These are phyloP conservation scores for Penaeus japonicus DNA, from an alignment of 1,140 invertebrate genomes.

Conservation along the genomic window DNA sequence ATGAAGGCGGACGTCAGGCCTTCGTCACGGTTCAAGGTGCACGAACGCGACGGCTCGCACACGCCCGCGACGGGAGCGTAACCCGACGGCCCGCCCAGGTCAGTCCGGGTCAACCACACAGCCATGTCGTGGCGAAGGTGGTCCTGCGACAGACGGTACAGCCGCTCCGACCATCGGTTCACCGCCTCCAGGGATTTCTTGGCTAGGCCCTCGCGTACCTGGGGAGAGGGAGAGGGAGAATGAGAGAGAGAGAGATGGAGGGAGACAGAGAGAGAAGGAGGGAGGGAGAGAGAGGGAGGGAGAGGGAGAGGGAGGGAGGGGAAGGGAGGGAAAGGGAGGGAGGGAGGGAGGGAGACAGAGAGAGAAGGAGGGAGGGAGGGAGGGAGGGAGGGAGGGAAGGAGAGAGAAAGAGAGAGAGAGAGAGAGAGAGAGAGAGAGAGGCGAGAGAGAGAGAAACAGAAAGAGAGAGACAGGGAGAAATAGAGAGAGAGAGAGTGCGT, in stretches of 20 bases:
- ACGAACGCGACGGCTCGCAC: constrained; percentile 76
- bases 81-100: constrained; percentile 80
- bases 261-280: not conserved
- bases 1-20: constrained; percentile 83
- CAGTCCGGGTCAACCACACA: constrained; percentile 76
- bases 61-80: constrained; percentile 81
- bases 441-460: too few relatives aligned
- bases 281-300: not conserved
- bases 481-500: too few relatives aligned
- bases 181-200: constrained; percentile 77
- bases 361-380: too few relatives aligned
- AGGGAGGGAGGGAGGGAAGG: too few relatives aligned
- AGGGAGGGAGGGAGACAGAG: not conserved
- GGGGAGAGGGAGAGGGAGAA: not conserved
- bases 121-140: constrained; percentile 74
- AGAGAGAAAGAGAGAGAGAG: too few relatives aligned
- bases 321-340: not conserved
- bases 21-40: constrained; percentile 79
- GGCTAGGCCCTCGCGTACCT: constrained; percentile 73
- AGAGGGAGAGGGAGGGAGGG: not conserved
- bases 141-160: constrained; percentile 64
- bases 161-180: constrained; percentile 75
- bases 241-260: not conserved
- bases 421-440: too few relatives aligned
- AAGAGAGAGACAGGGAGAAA: too few relatives aligned